Base-by-base conservation (phyloP, 1,140 invertebrate genomes). In the Drosophila pectinifera region DNA sequence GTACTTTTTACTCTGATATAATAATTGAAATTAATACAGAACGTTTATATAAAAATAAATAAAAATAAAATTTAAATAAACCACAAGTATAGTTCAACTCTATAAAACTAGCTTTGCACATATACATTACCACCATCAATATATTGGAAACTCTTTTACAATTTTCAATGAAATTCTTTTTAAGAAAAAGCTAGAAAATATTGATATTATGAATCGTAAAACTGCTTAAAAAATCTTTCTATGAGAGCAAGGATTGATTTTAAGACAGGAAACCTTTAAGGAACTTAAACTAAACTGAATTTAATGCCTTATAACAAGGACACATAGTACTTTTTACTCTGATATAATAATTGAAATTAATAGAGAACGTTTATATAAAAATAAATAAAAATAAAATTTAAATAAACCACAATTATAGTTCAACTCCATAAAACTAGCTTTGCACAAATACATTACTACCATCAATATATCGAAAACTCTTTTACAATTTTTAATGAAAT, bases 181-280 rank as follows among this genome's bases (percentile, higher is more conserved):
- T 4, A 34, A 31, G 28, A 31, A 14, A 28, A 28, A 11, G 6
- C 36, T 39, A 6, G 24, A 59, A 42, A 65, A 65, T 51, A 49
- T 22, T 28, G 42, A 22, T n/a, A 20, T 8, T 14, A 4, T 20
- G 8, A 0, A 51, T 34, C 6, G 13, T 4, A 18, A 5, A 13
- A 31, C 3, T 7, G 6, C n/a, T 31, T 13, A 1, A n/a, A 26
- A n/a, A 26, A 2, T 16, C 1, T 46, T 46, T 2, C 1, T 16
- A 14, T 11, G 31, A 11, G 8, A 34, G 8, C 10, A 28, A 26
- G 1, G 26, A n/a, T n/a, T n/a, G n/a, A n/a, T n/a, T n/a, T n/a
- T n/a, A n/a, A n/a, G n/a, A n/a, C n/a, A n/a, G n/a, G n/a, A n/a
- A n/a, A n/a, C n/a, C n/a, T n/a, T n/a, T n/a, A n/a, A n/a, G n/a